Percentiles rank a stretch among this genome's conserved stretches.
phyloP scores from a whole-genome alignment of 1,140 invertebrate species.

The Drosophila lacertosa region DNA sequence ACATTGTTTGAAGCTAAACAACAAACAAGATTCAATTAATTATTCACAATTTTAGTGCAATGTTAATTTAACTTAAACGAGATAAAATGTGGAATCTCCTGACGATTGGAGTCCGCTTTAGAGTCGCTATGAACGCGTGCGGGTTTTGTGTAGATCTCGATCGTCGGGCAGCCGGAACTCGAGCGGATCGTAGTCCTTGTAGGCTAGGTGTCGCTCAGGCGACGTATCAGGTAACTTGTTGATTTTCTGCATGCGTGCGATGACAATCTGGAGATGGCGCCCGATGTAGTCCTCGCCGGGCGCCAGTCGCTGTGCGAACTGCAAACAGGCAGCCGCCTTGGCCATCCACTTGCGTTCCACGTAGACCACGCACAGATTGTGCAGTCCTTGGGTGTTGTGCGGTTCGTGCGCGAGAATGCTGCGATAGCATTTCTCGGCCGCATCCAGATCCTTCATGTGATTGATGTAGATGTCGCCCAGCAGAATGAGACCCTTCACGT shows the following conservation, averaged over 20 bases:
- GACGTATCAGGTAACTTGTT: constrained; percentile 78
- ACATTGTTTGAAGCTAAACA: constrained; percentile 17
- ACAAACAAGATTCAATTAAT: constrained; percentile 5
- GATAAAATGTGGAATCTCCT: neutral
- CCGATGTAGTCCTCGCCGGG: constrained; percentile 95
- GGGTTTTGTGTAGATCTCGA: constrained; percentile 42
- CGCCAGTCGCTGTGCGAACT: constrained; percentile 91
- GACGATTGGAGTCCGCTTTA: neutral
- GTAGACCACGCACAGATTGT: constrained; percentile 98
- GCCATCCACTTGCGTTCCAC: constrained; percentile 94
- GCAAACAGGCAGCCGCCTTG: constrained; percentile 92
- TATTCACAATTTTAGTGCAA: constrained; percentile 1
- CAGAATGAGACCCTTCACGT: constrained; percentile 96
- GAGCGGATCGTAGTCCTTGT: constrained; percentile 74
- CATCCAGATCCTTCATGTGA: constrained; percentile 96
- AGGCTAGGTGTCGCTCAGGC: constrained; percentile 76
- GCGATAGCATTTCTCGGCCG: constrained; percentile 96
- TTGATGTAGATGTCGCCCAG: constrained; percentile 99
- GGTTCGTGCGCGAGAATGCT: constrained; percentile 94
- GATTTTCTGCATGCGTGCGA: constrained; percentile 76
- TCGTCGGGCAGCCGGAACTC: constrained; percentile 65
- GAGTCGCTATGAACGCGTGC: constrained; percentile 56
- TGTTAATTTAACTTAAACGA: neutral
- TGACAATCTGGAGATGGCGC: constrained; percentile 88
- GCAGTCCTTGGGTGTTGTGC: constrained; percentile 96